Conservation (phyloP, 2,113 vertebrate species). For the Megalops atlanticus region DNA sequence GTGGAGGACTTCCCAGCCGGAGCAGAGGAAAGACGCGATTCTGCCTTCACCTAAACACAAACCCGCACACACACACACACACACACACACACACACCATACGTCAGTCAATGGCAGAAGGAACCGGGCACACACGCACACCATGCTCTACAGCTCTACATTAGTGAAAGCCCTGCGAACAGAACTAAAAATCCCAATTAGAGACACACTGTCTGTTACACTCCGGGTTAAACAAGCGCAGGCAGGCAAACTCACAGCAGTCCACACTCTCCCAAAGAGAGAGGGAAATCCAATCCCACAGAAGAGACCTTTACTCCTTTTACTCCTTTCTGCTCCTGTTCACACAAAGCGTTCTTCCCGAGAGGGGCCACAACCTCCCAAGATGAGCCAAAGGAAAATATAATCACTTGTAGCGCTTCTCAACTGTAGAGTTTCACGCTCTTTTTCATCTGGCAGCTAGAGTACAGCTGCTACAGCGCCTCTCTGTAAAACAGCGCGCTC, state of each 20-base stretch:
- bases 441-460: too few species aligned
- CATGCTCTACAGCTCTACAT: background rate
- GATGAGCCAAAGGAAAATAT: background rate
- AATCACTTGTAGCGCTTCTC: slow-evolving; percentile 2
- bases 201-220: background rate
- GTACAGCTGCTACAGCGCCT: slow-evolving; percentile 28
- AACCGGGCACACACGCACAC: background rate
- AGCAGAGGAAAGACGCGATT: slow-evolving; percentile 8
- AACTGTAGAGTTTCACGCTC: slow-evolving; percentile 17
- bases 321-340: too few species aligned
- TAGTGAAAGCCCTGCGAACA: background rate
- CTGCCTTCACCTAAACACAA: slow-evolving; percentile 38
- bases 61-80: slow-evolving; percentile 19
- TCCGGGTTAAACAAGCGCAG: background rate
- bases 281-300: background rate
- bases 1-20: slow-evolving; percentile 25
- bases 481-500: slow-evolving; percentile 28
- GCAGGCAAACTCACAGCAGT: background rate
- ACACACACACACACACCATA: background rate
- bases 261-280: background rate
- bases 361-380: background rate
- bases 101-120: background rate
- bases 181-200: background rate
- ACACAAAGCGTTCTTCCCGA: slow-evolving; percentile 9
- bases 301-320: background rate